Evolutionary conservation across 2,888 invertebrate species (phyloP), one percentile per base, ranked within the genome.

Genomic region (Plagodis dolabraria): DNA sequence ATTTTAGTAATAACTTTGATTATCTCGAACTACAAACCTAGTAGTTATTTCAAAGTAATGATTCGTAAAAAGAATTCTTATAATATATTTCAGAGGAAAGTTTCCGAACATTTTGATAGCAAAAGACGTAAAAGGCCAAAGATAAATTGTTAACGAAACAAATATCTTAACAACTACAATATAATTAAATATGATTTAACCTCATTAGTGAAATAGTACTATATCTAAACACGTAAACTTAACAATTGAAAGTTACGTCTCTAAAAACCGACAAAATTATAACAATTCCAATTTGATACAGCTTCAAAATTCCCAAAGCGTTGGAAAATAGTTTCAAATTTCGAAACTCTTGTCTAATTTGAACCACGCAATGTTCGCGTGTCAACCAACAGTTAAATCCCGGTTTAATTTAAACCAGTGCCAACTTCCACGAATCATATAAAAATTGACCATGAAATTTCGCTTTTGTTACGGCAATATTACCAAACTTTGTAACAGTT

Each of bases 391-490:
- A 84, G 80, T 91, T 85, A 85, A 84, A 80, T 72, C 70, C 68
- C 75, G 80, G 79, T 85, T 87, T 83, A 89, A 86, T 88, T 91
- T 89, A 89, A 89, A 88, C 82, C 86, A 86, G 85, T 82, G 85
- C 87, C 82, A 86, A 89, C 85, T 88, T 86, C 86, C 82, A 86
- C 84, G 85, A 86, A 86, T 86, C 83, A 87, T 84, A 83, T 82
- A 88, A 90, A 90, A 91, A 92, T 89, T 88, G 87, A 76, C 91
- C 91, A 85, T 92, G 90, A 92, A 92, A 92, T 91, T 88, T 87
- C 76, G 70, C 82, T 83, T 89, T 86, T 76, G 84, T 74, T 79
- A 80, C 82, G 83, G 83, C 71, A 77, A 78, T 80, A 76, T 78
- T 75, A 74, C 80, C 78, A 68, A 71, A 80, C 79, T 84, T 86